Evolutionary conservation across 2,888 invertebrate species (phyloP), one percentile per base, ranked within the genome.

Genomic region (Microctonus aethiopoides): DNA sequence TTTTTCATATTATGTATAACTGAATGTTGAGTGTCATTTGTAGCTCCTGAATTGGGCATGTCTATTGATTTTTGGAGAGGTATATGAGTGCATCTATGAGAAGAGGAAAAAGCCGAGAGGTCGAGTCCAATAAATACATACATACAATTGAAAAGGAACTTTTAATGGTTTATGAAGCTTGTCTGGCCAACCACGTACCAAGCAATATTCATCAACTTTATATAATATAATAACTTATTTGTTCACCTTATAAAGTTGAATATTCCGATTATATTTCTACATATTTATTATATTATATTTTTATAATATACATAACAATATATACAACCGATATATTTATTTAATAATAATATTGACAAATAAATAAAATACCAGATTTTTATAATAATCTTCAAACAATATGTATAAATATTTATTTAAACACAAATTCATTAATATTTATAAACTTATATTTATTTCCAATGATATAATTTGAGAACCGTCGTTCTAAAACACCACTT

Each of bases 401-500:
- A 11, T 9, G 13, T 29, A 16, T 7, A 52, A 5, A 32, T 22
- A 57, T 56, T 26, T 32, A 16, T 54, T 16, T n/a, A 63, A 51
- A 39, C 51, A 52, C 5, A 24, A 24, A 62, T 26, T 54, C 2
- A 22, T 22, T 6, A 13, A n/a, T 2, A 56, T 46, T 69, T 54
- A 69, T 29, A 36, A 65, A 46, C 62, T 62, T 39, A 62, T 39
- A 62, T 26, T 26, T 39, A 13, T 9, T 54, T 13, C 62, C 54
- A 51, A 20, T 67, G 16, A 24, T n/a, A 41, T 13, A 64, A 75
- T 82, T 85, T 84, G 84, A 84, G 84, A 83, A 83, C 81, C 82
- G 70, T 77, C 78, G 81, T 76, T 80, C 82, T 83, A 82, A 82
- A 83, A 79, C 78, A 80, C 83, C 84, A 84, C 83, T 84, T 84